Base-by-base conservation (phyloP, 2,888 invertebrate species). In the Caenorhabditis virilis region DNA sequence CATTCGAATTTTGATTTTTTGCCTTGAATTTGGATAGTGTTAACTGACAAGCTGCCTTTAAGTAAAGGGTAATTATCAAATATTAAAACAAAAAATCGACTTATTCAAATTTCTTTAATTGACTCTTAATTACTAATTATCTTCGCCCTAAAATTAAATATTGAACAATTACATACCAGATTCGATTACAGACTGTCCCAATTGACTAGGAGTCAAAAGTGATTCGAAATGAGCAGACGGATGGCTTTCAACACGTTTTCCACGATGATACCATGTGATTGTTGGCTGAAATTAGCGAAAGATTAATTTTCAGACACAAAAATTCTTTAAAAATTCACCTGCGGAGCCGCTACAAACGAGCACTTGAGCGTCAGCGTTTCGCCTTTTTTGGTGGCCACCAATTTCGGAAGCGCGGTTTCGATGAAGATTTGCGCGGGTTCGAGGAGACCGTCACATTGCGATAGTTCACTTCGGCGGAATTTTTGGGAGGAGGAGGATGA, bases 221-320 rank as follows among this genome's bases (percentile, higher is more conserved):
- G 63, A 55, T 43, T 67, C 70, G 35, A 61, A 50, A 1, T 59
- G 49, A 16, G 70, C 61, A 2, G 64, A 50, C 25, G 58, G 51
- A 33, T 67, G 62, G 16, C 25, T 33, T 22, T 57, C 60, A 7
- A 71, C 36, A 11, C 55, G 47, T 48, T 59, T 51, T 36, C 70
- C 70, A 15, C 61, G 47, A 27, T 67, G 70, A 33, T 55, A 64
- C 70, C 70, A 71, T 0, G 47, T 42, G 49, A 71, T 64, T 2
- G 26, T 41, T 11, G 70, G 63, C 52, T 71, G 64, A 2, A 38
- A 38, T 4, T 20, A 18, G 7, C 6, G 20, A 30, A n/a, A n/a
- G n/a, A n/a, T n/a, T 30, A 9, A 9, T 30, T 30, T 30, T 30
- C 30, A 9, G 30, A 13, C 7, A 30, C 6, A 30, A 30, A 30